Evolutionary conservation across 2,113 vertebrate species (phyloP).

Genomic region (Syngnathus typhle): DNA sequence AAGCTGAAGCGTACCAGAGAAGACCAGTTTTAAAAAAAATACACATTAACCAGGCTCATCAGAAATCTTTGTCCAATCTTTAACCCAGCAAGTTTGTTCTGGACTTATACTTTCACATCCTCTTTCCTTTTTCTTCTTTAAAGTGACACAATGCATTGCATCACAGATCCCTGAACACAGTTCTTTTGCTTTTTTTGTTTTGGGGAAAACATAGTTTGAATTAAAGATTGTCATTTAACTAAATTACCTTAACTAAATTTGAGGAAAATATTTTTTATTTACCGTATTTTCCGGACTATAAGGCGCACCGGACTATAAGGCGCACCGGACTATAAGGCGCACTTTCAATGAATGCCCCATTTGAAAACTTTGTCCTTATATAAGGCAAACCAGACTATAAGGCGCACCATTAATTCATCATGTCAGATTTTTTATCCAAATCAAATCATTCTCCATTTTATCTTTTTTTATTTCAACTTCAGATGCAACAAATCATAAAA

Average conservation of each 20-base stretch:
- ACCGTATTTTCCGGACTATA: too few relatives aligned
- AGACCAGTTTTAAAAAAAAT: background rate
- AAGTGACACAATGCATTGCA: background rate
- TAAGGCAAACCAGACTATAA: too few relatives aligned
- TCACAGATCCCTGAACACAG: background rate
- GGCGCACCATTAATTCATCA: too few relatives aligned
- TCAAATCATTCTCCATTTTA: too few relatives aligned
- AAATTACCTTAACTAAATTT: background rate
- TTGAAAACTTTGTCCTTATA: too few relatives aligned
- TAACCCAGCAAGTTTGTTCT: background rate
- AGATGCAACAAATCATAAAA: too few relatives aligned
- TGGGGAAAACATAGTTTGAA: background rate
- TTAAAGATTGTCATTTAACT: background rate
- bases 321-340: too few relatives aligned
- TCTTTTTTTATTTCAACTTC: too few relatives aligned
- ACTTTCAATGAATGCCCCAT: too few relatives aligned
- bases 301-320: too few relatives aligned
- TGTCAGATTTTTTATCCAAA: too few relatives aligned
- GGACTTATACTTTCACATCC: conserved; percentile 40
- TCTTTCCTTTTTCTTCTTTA: conserved; percentile 18
- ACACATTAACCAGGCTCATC: background rate
- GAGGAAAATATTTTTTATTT: background rate
- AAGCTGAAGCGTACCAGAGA: background rate
- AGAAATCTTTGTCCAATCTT: background rate
- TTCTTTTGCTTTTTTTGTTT: background rate